Conservation (phyloP, 2,113 vertebrate species). For the Mellivora capensis region DNA sequence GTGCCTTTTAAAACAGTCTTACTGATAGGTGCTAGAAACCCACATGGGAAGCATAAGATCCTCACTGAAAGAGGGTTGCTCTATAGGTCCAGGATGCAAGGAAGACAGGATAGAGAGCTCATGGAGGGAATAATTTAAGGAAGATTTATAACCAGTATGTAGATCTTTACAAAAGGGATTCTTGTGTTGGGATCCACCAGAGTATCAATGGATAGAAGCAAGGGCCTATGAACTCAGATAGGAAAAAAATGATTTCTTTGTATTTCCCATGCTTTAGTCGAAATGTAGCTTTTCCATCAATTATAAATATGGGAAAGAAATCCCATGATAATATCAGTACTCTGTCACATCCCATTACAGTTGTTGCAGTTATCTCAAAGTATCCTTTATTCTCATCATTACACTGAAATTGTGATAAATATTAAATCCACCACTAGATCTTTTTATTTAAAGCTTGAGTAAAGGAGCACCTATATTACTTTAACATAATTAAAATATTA, state of each 20-base stretch:
- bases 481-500: not conserved
- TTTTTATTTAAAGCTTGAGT: not conserved
- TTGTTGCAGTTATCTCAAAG: not conserved
- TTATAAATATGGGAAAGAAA: not conserved
- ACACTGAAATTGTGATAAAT: not conserved
- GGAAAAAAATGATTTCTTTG: not conserved
- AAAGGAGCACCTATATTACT: not conserved
- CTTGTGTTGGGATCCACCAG: not conserved
- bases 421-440: not conserved
- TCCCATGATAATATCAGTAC: not conserved
- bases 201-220: not conserved
- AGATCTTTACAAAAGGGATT: not conserved
- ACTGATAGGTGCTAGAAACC: not conserved
- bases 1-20: not conserved
- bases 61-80: not conserved
- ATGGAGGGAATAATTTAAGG: not conserved
- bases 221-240: not conserved
- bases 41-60: not conserved
- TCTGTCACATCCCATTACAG: not conserved
- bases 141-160: not conserved
- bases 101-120: not conserved
- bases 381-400: not conserved
- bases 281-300: not conserved
- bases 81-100: accelerated
- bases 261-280: not conserved